phyloP scores from a whole-genome alignment of 2,888 invertebrate species.

The Acleris sparsana region DNA sequence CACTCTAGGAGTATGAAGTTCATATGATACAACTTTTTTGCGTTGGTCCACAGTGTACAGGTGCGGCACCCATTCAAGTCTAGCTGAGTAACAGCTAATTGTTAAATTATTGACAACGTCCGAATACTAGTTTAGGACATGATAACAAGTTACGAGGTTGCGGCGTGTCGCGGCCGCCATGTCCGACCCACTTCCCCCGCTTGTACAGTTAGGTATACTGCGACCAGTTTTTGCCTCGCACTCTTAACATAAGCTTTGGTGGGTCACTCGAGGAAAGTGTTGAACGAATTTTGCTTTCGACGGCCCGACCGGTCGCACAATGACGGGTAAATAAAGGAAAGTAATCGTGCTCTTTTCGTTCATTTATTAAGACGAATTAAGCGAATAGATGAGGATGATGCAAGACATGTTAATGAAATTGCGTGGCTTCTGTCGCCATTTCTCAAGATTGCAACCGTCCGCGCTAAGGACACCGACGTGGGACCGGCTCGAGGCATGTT shows the following conservation, averaged over 20 bases:
- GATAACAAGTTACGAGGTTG: slow-evolving; percentile 38
- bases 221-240: slow-evolving; percentile 72
- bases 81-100: too few species aligned
- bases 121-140: slow-evolving; percentile 32
- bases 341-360: slow-evolving; percentile 66
- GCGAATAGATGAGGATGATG: slow-evolving; percentile 31
- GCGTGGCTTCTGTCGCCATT: slow-evolving; percentile 10
- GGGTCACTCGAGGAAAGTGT: slow-evolving; percentile 78
- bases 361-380: slow-evolving; percentile 42
- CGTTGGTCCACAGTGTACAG: too few species aligned
- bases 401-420: slow-evolving; percentile 34
- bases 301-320: slow-evolving; percentile 59
- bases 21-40: too few species aligned
- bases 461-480: slow-evolving; percentile 50
- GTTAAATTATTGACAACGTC: too few species aligned
- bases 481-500: slow-evolving; percentile 11
- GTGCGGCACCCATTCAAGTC: too few species aligned
- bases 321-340: slow-evolving; percentile 67
- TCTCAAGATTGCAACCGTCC: slow-evolving; percentile 23
- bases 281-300: slow-evolving; percentile 80
- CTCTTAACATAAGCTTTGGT: slow-evolving; percentile 61
- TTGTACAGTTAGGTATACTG: slow-evolving; percentile 65
- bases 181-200: slow-evolving; percentile 64
- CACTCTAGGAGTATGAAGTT: too few species aligned
- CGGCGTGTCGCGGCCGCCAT: slow-evolving; percentile 43